Percentiles rank a stretch among this genome's conserved stretches.
phyloP scores from a whole-genome alignment of 2,113 vertebrate genomes.

The Notarius quadriscutis region DNA sequence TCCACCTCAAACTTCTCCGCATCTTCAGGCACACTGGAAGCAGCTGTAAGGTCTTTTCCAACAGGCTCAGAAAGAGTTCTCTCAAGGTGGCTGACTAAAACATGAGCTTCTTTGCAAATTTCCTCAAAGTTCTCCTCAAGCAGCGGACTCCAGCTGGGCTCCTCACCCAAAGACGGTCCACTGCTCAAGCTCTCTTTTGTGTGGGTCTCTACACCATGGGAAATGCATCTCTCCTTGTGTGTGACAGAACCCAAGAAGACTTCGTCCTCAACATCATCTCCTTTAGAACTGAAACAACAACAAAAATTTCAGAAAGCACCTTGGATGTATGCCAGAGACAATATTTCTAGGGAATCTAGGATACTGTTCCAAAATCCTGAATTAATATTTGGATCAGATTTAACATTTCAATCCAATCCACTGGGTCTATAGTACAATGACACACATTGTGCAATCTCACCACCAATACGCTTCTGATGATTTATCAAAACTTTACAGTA shows the following conservation, averaged over 20 bases:
- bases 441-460: background rate
- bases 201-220: slow-evolving; percentile 57
- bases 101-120: slow-evolving; percentile 84
- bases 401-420: background rate
- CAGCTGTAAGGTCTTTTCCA: background rate
- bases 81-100: slow-evolving; percentile 78
- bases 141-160: slow-evolving; percentile 77
- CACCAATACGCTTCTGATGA: background rate
- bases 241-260: slow-evolving; percentile 81
- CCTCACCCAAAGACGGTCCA: slow-evolving; percentile 2
- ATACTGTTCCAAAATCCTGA: background rate
- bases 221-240: slow-evolving; percentile 76
- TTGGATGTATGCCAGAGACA: background rate
- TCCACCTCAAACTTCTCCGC: slow-evolving; percentile 79
- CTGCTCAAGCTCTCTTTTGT: background rate
- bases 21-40: background rate
- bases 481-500: background rate
- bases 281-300: slow-evolving; percentile 63
- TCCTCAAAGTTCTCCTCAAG: slow-evolving; percentile 80
- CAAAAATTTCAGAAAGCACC: background rate
- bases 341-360: background rate
- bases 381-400: background rate
- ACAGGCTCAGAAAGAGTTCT: slow-evolving; percentile 36
- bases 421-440: background rate
- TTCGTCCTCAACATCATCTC: slow-evolving; percentile 80